Conservation (phyloP, 1,140 invertebrate genomes). For the Drosophila micromelanica region DNA sequence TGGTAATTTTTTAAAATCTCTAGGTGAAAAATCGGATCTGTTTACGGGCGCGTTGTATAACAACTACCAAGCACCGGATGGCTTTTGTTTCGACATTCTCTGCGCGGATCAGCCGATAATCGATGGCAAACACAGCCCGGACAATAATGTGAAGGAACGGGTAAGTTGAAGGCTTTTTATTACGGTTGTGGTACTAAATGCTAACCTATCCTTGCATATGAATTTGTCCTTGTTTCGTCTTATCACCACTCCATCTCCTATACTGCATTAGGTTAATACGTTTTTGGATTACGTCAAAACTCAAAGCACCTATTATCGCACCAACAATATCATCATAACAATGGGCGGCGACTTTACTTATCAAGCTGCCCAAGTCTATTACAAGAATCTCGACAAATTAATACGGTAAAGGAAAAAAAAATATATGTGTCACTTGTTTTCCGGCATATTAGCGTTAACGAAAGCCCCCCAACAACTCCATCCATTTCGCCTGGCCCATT, state of each 20-base stretch:
- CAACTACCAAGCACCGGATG: slow-evolving; percentile 92
- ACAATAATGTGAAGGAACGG: slow-evolving; percentile 89
- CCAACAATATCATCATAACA: slow-evolving; percentile 93
- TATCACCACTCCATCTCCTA: slow-evolving; percentile 14
- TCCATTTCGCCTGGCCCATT: slow-evolving; percentile 29
- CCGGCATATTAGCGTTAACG: slow-evolving; percentile 40
- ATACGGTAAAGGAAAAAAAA: slow-evolving; percentile 89
- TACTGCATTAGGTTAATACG: slow-evolving; percentile 85
- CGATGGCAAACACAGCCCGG: slow-evolving; percentile 89
- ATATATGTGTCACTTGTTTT: slow-evolving; percentile 7
- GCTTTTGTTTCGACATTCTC: slow-evolving; percentile 95
- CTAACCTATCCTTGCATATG: slow-evolving; percentile 22
- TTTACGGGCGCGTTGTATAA: slow-evolving; percentile 91
- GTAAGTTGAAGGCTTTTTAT: slow-evolving; percentile 84
- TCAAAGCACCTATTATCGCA: slow-evolving; percentile 87
- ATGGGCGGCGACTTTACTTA: slow-evolving; percentile 98
- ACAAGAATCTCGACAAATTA: slow-evolving; percentile 94
- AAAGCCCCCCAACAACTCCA: slow-evolving; percentile 54
- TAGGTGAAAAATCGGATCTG: slow-evolving; percentile 85
- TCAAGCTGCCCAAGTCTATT: slow-evolving; percentile 93
- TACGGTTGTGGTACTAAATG: neutral
- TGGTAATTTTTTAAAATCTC: neutral
- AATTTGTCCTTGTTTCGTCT: slow-evolving; percentile 46
- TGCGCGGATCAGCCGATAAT: slow-evolving; percentile 93
- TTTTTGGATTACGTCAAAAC: slow-evolving; percentile 87